phyloP scores from a whole-genome alignment of 2,113 vertebrate species.

The Antechinus flavipes region DNA sequence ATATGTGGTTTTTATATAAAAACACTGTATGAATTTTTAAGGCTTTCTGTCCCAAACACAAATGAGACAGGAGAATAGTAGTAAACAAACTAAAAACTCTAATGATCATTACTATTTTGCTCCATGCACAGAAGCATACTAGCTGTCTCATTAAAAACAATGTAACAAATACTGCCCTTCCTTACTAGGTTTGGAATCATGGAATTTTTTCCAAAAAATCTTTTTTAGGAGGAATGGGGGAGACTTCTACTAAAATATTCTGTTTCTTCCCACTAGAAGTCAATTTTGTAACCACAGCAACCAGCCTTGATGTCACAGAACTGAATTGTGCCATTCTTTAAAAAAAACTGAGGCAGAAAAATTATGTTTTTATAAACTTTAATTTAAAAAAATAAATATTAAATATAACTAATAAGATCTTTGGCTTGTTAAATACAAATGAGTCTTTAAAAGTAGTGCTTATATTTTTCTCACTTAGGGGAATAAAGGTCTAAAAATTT shows the following conservation, averaged over 20 bases:
- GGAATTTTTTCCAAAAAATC: slow-evolving; percentile 46
- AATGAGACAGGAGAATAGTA: neutral
- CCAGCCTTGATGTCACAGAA: slow-evolving; percentile 52
- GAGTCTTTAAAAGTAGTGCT: slow-evolving; percentile 32
- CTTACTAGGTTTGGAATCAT: slow-evolving; percentile 50
- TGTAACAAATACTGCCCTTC: slow-evolving; percentile 26
- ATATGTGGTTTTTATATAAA: neutral
- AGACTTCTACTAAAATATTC: slow-evolving; percentile 45
- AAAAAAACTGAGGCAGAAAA: slow-evolving; percentile 60
- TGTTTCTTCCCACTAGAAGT: slow-evolving; percentile 64
- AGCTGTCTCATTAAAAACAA: neutral
- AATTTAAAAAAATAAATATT: slow-evolving; percentile 57
- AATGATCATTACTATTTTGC: slow-evolving; percentile 8
- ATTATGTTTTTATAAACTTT: slow-evolving; percentile 45
- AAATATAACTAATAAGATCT: slow-evolving; percentile 31
- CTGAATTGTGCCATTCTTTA: slow-evolving; percentile 56
- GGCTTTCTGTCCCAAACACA: neutral
- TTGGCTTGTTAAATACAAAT: slow-evolving; percentile 49
- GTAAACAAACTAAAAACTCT: neutral
- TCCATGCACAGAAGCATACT: slow-evolving; percentile 28
- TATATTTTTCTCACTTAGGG: neutral
- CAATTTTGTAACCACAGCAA: slow-evolving; percentile 71
- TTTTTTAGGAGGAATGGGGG: neutral
- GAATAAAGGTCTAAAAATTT: neutral
- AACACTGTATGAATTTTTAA: neutral